Conservation (phyloP, 2,113 vertebrate genomes). For the Hippocampus barbouri region DNA sequence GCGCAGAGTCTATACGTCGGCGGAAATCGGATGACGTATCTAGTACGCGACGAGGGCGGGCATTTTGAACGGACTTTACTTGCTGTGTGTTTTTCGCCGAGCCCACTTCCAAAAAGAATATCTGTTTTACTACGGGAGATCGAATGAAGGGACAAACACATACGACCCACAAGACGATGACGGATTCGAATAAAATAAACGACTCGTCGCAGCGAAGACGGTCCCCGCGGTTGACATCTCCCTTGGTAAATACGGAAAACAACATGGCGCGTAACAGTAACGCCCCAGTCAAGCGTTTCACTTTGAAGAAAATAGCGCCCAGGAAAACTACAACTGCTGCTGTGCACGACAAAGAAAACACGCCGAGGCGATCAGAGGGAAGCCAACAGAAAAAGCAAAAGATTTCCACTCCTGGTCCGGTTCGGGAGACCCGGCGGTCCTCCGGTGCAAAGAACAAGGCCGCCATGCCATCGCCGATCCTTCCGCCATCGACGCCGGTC, state of each 20-base stretch:
- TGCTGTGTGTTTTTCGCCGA: not conserved
- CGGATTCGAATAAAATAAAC: not conserved
- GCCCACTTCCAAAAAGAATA: rapidly evolving
- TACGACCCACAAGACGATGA: slow-evolving; percentile 4
- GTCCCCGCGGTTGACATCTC: slow-evolving; percentile 58
- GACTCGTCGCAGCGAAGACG: slow-evolving; percentile 46
- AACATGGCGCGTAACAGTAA: slow-evolving; percentile 44
- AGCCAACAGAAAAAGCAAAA: slow-evolving; percentile 34
- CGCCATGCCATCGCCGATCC: slow-evolving; percentile 59
- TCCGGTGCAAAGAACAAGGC: slow-evolving; percentile 33
- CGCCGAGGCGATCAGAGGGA: slow-evolving; percentile 12
- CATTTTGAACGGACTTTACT: slow-evolving; percentile 33
- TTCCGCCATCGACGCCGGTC: slow-evolving; percentile 41
- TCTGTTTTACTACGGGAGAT: rapidly evolving
- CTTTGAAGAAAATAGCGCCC: slow-evolving; percentile 72
- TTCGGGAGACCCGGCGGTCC: not conserved
- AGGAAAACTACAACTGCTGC: slow-evolving; percentile 59
- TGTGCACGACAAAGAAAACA: slow-evolving; percentile 69
- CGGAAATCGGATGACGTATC: not conserved
- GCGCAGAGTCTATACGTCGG: slow-evolving; percentile 56
- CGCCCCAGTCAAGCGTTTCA: slow-evolving; percentile 60
- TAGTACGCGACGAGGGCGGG: slow-evolving; percentile 50
- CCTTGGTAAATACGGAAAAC: slow-evolving; percentile 21
- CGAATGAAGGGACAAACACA: slow-evolving; percentile 2
- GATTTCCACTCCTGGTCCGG: slow-evolving; percentile 40